Conservation (phyloP, 2,797 vertebrate genomes). For the Lemur catta region DNA sequence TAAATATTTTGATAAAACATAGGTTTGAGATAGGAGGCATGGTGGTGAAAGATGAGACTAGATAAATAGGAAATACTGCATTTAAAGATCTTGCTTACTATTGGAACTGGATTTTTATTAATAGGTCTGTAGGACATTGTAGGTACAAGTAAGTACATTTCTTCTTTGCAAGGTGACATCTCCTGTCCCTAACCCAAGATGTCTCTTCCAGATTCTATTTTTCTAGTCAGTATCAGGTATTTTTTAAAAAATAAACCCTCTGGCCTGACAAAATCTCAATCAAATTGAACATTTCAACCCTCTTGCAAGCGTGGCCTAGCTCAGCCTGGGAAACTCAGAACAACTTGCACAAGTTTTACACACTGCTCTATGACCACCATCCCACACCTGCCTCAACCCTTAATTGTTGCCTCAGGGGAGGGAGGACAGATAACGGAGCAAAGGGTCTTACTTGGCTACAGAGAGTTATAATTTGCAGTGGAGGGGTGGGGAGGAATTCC, state of each 20-base stretch:
- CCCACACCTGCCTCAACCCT: not conserved
- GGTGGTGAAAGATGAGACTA: not conserved
- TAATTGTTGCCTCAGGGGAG: not conserved
- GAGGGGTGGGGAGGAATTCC: not conserved
- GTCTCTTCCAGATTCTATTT: not conserved
- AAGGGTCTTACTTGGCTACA: not conserved
- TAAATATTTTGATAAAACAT: not conserved
- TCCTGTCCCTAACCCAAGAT: not conserved
- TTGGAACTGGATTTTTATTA: not conserved
- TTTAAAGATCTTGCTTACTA: not conserved
- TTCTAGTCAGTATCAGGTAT: not conserved
- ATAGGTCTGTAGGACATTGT: not conserved
- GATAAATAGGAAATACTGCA: not conserved
- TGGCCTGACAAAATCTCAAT: not conserved
- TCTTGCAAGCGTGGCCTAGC: not conserved
- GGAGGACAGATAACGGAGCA: not conserved
- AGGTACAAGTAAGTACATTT: not conserved
- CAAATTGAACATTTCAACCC: not conserved
- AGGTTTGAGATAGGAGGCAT: not conserved
- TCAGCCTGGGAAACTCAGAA: not conserved
- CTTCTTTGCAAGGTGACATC: not conserved
- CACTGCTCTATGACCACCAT: not conserved
- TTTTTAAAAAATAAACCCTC: not conserved
- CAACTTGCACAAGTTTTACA: not conserved
- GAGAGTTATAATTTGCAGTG: not conserved